These are phyloP conservation scores for Atlantisia rogersi DNA, from an alignment of 2,113 vertebrate species.

Conservation along the genomic window DNA sequence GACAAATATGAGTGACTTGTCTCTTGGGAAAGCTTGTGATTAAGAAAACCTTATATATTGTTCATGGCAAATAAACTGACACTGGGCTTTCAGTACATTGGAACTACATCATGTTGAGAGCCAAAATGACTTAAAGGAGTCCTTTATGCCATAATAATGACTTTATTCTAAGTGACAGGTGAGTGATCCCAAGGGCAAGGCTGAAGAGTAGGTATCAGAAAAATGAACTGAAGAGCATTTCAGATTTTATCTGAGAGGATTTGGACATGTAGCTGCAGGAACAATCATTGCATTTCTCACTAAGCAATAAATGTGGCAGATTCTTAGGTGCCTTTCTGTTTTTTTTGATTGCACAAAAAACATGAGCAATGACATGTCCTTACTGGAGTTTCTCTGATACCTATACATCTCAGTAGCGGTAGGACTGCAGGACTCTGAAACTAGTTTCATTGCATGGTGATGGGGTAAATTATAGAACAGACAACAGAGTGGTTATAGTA, in stretches of 20 bases:
- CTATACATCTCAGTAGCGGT: neutral
- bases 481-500: neutral
- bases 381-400: neutral
- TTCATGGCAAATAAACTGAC: constrained; percentile 24
- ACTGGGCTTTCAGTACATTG: neutral
- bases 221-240: neutral
- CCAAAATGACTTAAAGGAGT: neutral
- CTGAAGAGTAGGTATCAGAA: neutral
- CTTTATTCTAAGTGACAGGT: constrained; percentile 9
- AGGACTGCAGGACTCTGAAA: neutral
- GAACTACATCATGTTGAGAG: neutral
- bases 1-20: neutral
- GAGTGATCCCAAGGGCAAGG: neutral
- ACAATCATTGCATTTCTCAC: neutral
- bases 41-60: constrained; percentile 20
- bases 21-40: neutral
- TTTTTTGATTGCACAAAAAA: neutral
- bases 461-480: neutral
- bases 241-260: neutral
- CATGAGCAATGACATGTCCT: neutral
- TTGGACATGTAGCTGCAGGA: neutral
- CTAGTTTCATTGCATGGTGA: neutral
- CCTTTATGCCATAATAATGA: neutral
- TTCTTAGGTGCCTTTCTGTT: neutral
- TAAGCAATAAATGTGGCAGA: neutral